Conservation (phyloP, 1,140 invertebrate genomes). For the Drosophila hydei region DNA sequence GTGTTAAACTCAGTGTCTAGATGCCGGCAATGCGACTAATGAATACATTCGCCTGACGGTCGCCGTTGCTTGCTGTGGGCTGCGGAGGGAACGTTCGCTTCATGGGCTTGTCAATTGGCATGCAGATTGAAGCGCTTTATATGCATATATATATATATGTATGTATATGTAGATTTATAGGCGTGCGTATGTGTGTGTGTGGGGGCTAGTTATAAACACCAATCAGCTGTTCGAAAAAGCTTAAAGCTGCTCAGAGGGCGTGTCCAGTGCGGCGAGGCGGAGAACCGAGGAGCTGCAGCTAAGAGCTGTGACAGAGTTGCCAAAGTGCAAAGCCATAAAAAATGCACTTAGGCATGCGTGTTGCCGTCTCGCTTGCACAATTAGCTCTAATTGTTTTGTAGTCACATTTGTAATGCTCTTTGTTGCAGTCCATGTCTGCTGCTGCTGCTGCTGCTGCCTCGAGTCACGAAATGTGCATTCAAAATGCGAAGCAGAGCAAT, state of each 20-base stretch:
- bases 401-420: slow-evolving; percentile 65
- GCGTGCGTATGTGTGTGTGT: not conserved
- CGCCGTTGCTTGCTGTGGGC: slow-evolving; percentile 14
- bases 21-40: slow-evolving; percentile 65
- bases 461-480: slow-evolving; percentile 69
- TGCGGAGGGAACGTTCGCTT: slow-evolving; percentile 24
- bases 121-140: slow-evolving; percentile 20
- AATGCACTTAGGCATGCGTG: slow-evolving; percentile 42
- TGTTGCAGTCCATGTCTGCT: slow-evolving; percentile 30
- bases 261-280: not conserved
- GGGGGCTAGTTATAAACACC: not conserved
- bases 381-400: slow-evolving; percentile 67
- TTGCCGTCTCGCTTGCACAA: slow-evolving; percentile 49
- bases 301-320: slow-evolving; percentile 38
- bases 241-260: slow-evolving; percentile 12
- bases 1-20: slow-evolving; percentile 28
- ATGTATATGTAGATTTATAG: not conserved
- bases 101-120: slow-evolving; percentile 45
- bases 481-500: slow-evolving; percentile 38
- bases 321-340: slow-evolving; percentile 39
- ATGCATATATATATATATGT: slow-evolving; percentile 3
- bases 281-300: not conserved
- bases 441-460: slow-evolving; percentile 15
- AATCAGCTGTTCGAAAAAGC: slow-evolving; percentile 20
- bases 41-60: slow-evolving; percentile 64